Evolutionary conservation across 1,140 invertebrate species (phyloP), one percentile per base, ranked within the genome.

Genomic region (Nasonia longicornis): DNA sequence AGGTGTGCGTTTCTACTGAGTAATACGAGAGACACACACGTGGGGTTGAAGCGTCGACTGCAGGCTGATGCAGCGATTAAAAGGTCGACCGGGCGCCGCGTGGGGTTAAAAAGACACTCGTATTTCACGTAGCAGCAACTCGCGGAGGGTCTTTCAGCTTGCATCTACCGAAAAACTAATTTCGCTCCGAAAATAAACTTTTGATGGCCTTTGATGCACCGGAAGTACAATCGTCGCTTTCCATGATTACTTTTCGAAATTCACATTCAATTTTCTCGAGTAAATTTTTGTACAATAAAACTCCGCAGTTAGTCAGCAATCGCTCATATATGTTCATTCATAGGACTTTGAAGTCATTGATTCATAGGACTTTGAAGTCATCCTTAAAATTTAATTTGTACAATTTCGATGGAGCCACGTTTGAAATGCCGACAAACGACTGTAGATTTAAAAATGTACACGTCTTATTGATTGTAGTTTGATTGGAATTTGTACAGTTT

Each of bases 31-130:
- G 3, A 69, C 48, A 58, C 16, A 71, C 16, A 67, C 38, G 48
- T 67, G 22, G 64, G 66, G 22, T 31, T 77, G 63, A 83, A 79
- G 26, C 14, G 11, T 48, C 45, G 45, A 48, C 45, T 48, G 45
- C 45, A 48, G 10, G 45, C 45, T 48, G 45, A 2, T 48, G 45
- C 16, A 75, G 35, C 31, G 72, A 80, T 80, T 80, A 74, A 80
- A 80, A 79, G 14, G 58, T 35, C 52, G 77, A 58, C 52, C 35
- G 6, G 7, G 66, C 20, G 35, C 8, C 14, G 14, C 14, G 26
- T 52, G 64, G 48, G 77, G 58, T 73, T 72, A 79, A 79, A 79
- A 73, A 80, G 58, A 48, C 78, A 58, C 69, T 80, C 64, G 78
- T 80, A 48, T 63, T 73, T 83, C 79, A 76, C 42, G 31, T 45